Conservation (phyloP, 2,113 vertebrate species). For the Microtus pennsylvanicus region DNA sequence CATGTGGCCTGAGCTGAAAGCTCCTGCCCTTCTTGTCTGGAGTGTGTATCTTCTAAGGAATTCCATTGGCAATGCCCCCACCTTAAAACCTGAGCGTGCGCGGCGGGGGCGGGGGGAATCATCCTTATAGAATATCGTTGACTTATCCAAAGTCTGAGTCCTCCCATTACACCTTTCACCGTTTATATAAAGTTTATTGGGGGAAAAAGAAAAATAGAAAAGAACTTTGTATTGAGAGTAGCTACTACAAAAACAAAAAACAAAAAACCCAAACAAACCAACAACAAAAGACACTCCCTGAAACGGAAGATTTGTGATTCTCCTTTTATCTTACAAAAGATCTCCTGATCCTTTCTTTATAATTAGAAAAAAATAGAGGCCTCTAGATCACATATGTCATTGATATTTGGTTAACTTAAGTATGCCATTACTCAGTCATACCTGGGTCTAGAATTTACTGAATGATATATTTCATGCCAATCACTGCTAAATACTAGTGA, state of each 20-base stretch:
- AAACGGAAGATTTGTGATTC: neutral
- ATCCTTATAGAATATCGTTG: neutral
- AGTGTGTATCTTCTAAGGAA: neutral
- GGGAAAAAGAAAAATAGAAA: neutral
- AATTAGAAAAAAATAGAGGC: neutral
- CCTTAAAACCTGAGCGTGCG: neutral
- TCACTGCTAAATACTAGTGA: neutral
- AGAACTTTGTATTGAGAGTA: neutral
- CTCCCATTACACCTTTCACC: neutral
- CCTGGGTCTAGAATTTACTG: neutral
- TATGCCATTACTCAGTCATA: neutral
- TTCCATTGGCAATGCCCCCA: too few species aligned
- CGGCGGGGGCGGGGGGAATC: neutral
- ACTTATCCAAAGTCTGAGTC: neutral
- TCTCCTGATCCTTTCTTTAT: neutral
- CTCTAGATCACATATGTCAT: neutral
- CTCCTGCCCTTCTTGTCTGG: neutral
- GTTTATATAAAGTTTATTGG: neutral
- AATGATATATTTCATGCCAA: neutral
- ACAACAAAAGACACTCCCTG: neutral
- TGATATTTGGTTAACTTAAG: constrained; percentile 1
- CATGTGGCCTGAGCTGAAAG: neutral
- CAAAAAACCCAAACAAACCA: too few species aligned
- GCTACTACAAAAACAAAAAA: neutral
- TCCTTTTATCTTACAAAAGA: neutral